Evolutionary conservation across 2,888 invertebrate species (phyloP).

Genomic region (Listrodromus nycthemerus): DNA sequence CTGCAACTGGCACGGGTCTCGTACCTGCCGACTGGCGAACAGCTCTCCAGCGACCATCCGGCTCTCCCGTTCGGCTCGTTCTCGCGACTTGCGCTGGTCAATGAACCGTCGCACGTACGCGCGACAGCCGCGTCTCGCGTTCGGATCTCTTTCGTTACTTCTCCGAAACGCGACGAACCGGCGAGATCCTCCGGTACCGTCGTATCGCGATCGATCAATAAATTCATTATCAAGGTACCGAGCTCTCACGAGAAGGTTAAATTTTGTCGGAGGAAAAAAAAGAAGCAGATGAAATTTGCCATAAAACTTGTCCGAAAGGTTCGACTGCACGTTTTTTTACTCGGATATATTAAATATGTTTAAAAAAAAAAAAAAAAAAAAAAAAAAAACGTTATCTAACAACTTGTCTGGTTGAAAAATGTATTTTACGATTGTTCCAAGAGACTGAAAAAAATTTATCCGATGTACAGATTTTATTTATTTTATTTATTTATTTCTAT

Average conservation of each 20-base stretch:
- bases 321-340: background rate
- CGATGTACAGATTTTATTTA: too few species aligned
- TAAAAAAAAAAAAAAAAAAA: too few species aligned
- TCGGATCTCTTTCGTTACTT: constrained; percentile 61
- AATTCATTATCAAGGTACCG: constrained; percentile 24
- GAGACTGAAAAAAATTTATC: too few species aligned
- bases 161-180: constrained; percentile 55
- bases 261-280: background rate
- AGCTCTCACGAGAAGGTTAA: background rate
- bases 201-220: constrained; percentile 30
- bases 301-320: background rate
- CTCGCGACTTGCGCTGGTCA: constrained; percentile 71
- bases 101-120: constrained; percentile 76
- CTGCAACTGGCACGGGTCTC: constrained; percentile 50
- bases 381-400: background rate
- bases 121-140: constrained; percentile 70
- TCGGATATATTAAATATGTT: background rate
- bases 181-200: constrained; percentile 29
- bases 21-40: constrained; percentile 46
- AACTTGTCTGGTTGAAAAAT: background rate
- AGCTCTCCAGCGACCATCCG: constrained; percentile 22
- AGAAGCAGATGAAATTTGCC: background rate
- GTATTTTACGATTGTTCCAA: background rate
- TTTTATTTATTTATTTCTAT: too few species aligned
- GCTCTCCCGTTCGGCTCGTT: constrained; percentile 42